A percentile compares a stretch with the other conserved stretches of the same genome.
These are phyloP conservation scores for Brachyrhaphis roseni DNA, from an alignment of 2,797 vertebrate species.

Conservation along the genomic window DNA sequence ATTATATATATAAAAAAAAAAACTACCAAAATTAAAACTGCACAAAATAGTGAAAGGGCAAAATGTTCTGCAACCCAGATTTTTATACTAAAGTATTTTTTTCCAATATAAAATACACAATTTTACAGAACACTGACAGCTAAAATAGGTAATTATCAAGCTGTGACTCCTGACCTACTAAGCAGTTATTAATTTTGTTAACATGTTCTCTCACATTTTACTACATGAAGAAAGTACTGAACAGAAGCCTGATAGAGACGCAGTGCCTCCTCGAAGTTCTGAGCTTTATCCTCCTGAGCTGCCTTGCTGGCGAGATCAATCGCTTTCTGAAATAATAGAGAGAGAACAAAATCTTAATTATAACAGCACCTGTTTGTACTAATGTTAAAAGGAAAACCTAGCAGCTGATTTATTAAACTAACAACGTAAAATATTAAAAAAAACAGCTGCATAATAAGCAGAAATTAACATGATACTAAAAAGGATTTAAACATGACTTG, in stretches of 20 bases:
- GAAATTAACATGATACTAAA: neutral
- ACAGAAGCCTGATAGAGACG: slow-evolving; percentile 93
- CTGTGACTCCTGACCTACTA: neutral
- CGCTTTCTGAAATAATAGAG: slow-evolving; percentile 87
- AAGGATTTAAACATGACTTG: neutral
- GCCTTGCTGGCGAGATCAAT: slow-evolving; percentile 96
- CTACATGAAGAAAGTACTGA: slow-evolving; percentile 95
- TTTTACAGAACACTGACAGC: neutral
- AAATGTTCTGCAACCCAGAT: neutral
- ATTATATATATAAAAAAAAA: neutral
- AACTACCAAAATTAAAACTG: neutral
- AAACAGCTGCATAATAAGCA: neutral
- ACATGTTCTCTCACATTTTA: slow-evolving; percentile 89
- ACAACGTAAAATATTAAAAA: neutral
- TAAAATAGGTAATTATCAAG: slow-evolving; percentile 1
- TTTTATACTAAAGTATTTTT: neutral
- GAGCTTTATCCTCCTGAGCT: slow-evolving; percentile 95
- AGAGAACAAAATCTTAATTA: slow-evolving; percentile 1
- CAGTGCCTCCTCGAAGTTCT: slow-evolving; percentile 95
- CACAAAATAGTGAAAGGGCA: neutral
- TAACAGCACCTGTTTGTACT: neutral
- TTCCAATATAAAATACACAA: neutral
- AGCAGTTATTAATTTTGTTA: neutral
- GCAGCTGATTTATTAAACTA: neutral
- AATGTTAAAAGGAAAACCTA: neutral